A percentile compares a stretch with the other conserved stretches of the same genome.
These are phyloP conservation scores for Caerostris extrusa DNA, from an alignment of 1,140 invertebrate species.

Conservation along the genomic window DNA sequence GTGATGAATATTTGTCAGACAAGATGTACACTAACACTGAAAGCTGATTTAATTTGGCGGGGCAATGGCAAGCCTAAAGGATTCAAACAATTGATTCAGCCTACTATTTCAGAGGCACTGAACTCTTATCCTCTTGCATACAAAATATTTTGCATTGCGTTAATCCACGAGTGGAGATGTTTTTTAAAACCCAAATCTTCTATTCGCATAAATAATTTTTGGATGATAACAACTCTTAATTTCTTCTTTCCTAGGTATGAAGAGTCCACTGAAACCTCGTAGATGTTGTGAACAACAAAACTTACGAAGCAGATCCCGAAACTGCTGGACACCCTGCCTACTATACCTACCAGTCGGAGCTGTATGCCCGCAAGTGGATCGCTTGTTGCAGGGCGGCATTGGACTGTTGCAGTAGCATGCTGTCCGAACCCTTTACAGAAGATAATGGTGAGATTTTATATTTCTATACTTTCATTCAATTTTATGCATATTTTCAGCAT, in stretches of 20 bases:
- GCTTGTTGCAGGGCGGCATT: slow-evolving; percentile 69
- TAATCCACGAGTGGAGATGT: too few relatives aligned
- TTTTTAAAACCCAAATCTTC: too few relatives aligned
- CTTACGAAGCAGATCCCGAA: slow-evolving; percentile 52
- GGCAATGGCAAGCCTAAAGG: too few relatives aligned
- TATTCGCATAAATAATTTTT: too few relatives aligned
- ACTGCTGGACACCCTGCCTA: slow-evolving; percentile 38
- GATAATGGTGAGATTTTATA: neutral
- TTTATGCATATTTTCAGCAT: too few relatives aligned
- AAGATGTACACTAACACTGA: too few relatives aligned
- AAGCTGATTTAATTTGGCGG: too few relatives aligned
- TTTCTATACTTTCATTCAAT: neutral
- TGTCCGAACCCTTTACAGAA: neutral
- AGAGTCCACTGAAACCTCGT: neutral
- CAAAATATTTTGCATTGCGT: too few relatives aligned
- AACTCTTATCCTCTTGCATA: too few relatives aligned
- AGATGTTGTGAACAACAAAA: slow-evolving; percentile 31
- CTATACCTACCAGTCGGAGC: slow-evolving; percentile 57
- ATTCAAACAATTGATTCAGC: too few relatives aligned
- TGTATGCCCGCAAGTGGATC: slow-evolving; percentile 69
- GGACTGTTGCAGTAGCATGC: slow-evolving; percentile 66
- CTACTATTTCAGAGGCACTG: too few relatives aligned
- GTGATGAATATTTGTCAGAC: too few relatives aligned
- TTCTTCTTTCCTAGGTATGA: slow-evolving; percentile 45
- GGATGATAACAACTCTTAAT: neutral